Evolutionary conservation across 2,113 vertebrate species (phyloP), one percentile per base, ranked within the genome.

Genomic region (Cottus gobio): DNA sequence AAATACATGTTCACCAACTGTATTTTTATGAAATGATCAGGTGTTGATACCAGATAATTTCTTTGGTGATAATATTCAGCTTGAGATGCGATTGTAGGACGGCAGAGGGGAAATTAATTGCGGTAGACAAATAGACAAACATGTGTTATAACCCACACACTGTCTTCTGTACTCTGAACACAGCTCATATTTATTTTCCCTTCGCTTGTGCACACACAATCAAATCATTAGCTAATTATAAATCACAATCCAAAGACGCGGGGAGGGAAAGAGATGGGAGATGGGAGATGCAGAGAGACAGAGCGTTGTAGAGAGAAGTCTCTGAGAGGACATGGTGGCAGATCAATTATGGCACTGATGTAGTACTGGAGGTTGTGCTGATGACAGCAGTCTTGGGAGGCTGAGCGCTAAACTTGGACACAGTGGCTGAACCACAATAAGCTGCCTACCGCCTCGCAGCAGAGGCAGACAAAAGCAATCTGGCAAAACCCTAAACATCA

Each of bases 261-360:
- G 70, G 20, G 34, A n/a, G 15, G 50, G 36, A 60, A 68, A 82
- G 24, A 10, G 42, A 54, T 16, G 22, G 66, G 30, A 73, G 30
- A 37, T n/a, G 46, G 66, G 30, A 73, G 30, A 37, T n/a, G 46
- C 30, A 65, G 63, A 79, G 75, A 57, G 42, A 30, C 62, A 50
- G 71, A 65, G 68, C 57, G 57, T 22, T n/a, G 46, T 44, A 31
- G 22, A 79, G 77, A 52, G 50, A 75, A 77, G 56, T 82, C 65
- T 74, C 42, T 3, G 74, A 44, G 75, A 83, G 58, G 85, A 87
- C 81, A 75, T 24, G 71, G 71, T 87, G 90, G 79, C 86, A 83
- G 80, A 91, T 92, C 65, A 65, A 89, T 91, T 82, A 75, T 11
- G 60, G 85, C 87, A 60, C 62, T 90, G 91, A 93, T 90, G 83